Conservation (phyloP, 1,140 invertebrate species). For the Nasonia vitripennis region DNA sequence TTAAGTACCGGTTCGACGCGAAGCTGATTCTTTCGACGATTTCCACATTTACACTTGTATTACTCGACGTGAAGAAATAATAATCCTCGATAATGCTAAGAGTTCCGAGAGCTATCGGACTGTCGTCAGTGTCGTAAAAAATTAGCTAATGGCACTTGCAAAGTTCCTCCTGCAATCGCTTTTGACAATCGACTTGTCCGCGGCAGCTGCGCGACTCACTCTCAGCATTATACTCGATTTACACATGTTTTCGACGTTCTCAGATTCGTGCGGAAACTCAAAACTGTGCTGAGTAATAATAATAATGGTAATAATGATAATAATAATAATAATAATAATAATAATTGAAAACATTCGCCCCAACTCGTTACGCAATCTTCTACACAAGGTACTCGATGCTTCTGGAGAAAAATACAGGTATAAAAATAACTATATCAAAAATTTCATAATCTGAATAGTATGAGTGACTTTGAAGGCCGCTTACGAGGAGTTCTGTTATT, state of each 20-base stretch:
- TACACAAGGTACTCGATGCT: background rate
- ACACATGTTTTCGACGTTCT: background rate
- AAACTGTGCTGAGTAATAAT: background rate
- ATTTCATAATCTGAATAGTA: conserved; percentile 1
- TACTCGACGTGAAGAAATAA: background rate
- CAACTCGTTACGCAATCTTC: too few relatives aligned
- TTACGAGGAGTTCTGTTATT: background rate
- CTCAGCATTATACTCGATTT: conserved; percentile 33
- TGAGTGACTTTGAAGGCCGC: background rate
- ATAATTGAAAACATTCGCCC: too few relatives aligned
- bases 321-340: too few relatives aligned
- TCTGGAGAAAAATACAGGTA: conserved; percentile 11
- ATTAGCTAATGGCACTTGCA: conserved; percentile 44
- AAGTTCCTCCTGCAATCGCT: background rate
- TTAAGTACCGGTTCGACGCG: background rate
- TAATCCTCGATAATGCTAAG: conserved; percentile 24
- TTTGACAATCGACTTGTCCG: background rate
- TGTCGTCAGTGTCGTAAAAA: conserved; percentile 24
- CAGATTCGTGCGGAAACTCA: background rate
- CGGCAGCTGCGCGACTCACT: background rate
- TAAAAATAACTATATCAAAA: conserved; percentile 37
- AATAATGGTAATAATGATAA: too few relatives aligned
- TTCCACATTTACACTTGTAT: too few relatives aligned
- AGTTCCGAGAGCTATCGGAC: background rate
- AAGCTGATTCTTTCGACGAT: too few relatives aligned